phyloP scores from a whole-genome alignment of 1,140 invertebrate species.

The Dufourea novaeangliae region DNA sequence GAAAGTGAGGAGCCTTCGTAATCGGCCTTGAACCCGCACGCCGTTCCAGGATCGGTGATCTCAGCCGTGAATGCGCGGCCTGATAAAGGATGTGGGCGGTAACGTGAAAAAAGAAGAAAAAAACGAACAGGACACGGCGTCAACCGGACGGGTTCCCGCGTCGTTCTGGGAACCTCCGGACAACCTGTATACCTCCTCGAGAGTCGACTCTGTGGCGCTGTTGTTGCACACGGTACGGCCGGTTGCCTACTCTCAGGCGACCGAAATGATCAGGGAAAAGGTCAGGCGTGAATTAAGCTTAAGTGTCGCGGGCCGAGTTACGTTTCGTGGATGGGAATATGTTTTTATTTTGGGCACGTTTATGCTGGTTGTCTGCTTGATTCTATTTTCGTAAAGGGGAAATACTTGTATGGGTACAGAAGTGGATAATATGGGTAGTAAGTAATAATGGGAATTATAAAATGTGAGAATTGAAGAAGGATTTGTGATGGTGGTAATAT shows the following conservation, averaged over 20 bases:
- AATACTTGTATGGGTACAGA: too few relatives aligned
- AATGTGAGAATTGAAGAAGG: too few relatives aligned
- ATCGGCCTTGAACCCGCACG: slow-evolving; percentile 62
- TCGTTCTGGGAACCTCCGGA: slow-evolving; percentile 27
- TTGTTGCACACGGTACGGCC: not conserved
- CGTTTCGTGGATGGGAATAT: too few relatives aligned
- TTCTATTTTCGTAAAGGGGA: too few relatives aligned
- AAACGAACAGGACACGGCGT: slow-evolving; percentile 14
- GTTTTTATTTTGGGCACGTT: too few relatives aligned
- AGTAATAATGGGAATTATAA: too few relatives aligned
- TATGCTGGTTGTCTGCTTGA: too few relatives aligned
- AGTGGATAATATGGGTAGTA: too few relatives aligned
- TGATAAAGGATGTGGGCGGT: slow-evolving; percentile 46
- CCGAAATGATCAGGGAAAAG: not conserved
- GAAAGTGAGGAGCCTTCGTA: slow-evolving; percentile 50
- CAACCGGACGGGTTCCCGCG: not conserved
- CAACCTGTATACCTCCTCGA: not conserved
- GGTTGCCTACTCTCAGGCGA: not conserved
- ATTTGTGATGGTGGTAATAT: too few relatives aligned
- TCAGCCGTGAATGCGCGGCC: slow-evolving; percentile 49
- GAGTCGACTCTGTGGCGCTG: not conserved
- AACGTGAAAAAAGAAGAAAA: slow-evolving; percentile 25
- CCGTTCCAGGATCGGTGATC: slow-evolving; percentile 58
- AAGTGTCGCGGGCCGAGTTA: too few relatives aligned
- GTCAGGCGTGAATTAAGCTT: too few relatives aligned